These are phyloP conservation scores for Pocillopora meandrina DNA, from an alignment of 92 coral and sea anemone species.

Conservation along the genomic window DNA sequence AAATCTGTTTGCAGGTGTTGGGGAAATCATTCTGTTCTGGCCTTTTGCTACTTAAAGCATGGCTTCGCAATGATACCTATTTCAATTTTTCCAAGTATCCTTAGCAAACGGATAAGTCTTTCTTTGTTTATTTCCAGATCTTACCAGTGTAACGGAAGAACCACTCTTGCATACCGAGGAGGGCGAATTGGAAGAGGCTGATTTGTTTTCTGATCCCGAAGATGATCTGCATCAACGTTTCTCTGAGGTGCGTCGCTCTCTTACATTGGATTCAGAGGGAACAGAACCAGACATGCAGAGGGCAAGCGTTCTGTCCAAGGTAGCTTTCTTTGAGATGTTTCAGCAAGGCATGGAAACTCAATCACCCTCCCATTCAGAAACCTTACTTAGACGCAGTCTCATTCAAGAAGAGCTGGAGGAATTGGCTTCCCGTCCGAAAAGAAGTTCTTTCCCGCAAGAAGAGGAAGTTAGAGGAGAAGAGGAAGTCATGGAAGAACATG, in stretches of 20 bases:
- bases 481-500: constrained; percentile 62
- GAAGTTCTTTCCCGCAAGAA: constrained; percentile 12
- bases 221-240: constrained; percentile 32
- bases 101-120: not conserved
- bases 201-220: constrained; percentile 65
- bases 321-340: constrained; percentile 68
- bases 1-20: not conserved
- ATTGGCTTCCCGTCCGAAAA: constrained; percentile 29
- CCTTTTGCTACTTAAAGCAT: too few species aligned
- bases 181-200: constrained; percentile 48
- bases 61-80: too few species aligned
- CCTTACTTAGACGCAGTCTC: constrained; percentile 52
- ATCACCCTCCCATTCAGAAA: constrained; percentile 42
- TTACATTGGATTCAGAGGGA: constrained; percentile 75
- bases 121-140: not conserved
- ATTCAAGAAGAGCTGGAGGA: constrained; percentile 57
- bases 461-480: constrained; percentile 9
- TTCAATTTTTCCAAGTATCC: too few species aligned
- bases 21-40: not conserved
- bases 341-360: constrained; percentile 39
- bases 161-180: constrained; percentile 19
- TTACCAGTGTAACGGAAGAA: constrained; percentile 47
- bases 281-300: constrained; percentile 73
- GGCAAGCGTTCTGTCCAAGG: constrained; percentile 65
- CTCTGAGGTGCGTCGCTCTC: constrained; percentile 69